Evolutionary conservation across 2,113 vertebrate species (phyloP).

Genomic region (Eurystomus gularis): DNA sequence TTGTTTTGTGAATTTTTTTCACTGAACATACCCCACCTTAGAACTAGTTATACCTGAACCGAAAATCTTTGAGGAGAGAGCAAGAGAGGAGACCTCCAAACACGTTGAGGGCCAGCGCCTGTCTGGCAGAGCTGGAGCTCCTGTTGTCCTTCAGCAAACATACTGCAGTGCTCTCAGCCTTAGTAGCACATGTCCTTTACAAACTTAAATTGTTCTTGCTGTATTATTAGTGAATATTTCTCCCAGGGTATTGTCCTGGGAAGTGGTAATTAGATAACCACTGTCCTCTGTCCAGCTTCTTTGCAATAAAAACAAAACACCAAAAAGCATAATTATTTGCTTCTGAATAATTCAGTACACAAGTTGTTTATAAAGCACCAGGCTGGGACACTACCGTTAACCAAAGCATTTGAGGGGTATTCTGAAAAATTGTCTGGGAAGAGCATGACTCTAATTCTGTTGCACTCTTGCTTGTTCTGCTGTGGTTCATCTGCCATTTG

Average conservation of each 20-base stretch:
- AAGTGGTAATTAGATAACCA: neutral
- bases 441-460: neutral
- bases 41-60: neutral
- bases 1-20: neutral
- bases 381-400: neutral
- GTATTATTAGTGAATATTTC: neutral
- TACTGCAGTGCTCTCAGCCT: neutral
- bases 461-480: neutral
- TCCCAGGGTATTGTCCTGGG: neutral
- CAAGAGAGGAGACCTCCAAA: neutral
- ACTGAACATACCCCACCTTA: neutral
- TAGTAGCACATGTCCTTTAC: neutral
- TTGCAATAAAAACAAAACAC: neutral
- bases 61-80: neutral
- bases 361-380: neutral
- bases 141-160: neutral
- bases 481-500: neutral
- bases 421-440: neutral
- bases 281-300: neutral
- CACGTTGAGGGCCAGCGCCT: neutral
- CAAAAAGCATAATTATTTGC: neutral
- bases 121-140: neutral
- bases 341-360: neutral
- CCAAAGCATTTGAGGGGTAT: neutral
- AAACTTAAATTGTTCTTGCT: neutral